Evolutionary conservation across 2,797 vertebrate species (phyloP), one percentile per base, ranked within the genome.

Genomic region (Gymnoscopelus microlampas): DNA sequence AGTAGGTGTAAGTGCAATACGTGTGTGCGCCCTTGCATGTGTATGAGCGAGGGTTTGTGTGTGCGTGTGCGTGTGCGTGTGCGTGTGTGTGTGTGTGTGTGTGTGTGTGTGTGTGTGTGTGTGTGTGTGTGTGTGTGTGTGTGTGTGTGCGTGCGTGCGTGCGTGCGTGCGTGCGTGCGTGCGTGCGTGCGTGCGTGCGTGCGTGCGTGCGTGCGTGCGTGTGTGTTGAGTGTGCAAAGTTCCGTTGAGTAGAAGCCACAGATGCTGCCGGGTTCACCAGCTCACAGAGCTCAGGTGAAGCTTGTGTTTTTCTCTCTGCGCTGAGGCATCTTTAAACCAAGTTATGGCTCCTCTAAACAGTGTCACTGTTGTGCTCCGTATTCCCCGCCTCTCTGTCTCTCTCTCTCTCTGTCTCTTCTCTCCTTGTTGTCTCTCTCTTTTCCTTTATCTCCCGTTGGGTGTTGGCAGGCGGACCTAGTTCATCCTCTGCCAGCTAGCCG

Each of bases 401-500:
- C 54, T 64, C 58, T 70, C 58, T 11, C 54, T 15, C 60, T 63
- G 60, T 63, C 72, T 78, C 66, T 76, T 51, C 63, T 12, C 78
- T 65, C 49, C 69, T 78, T 77, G 76, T 74, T 88, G 83, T 85
- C 81, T 85, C 67, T 76, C 71, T 77, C 80, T 70, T 55, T 6
- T 6, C 39, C 71, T 62, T 84, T 89, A 87, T 84, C 74, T 73
- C 80, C 84, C 82, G 75, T 84, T 79, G 83, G 86, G 73, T 69
- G 76, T 84, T 86, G 85, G 87, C 83, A 84, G 83, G 68, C 81
- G 71, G 75, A 76, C 57, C 68, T 1, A 66, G 80, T 88, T 92
- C 80, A 89, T 91, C 87, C 68, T 84, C 71, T 90, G 85, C 87
- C 85, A 87, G 89, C 83, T 9, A 10, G 39, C 39, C 9, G 9